These are phyloP conservation scores for Lycophotia porphyrea DNA, from an alignment of 2,888 invertebrate genomes.

Conservation along the genomic window DNA sequence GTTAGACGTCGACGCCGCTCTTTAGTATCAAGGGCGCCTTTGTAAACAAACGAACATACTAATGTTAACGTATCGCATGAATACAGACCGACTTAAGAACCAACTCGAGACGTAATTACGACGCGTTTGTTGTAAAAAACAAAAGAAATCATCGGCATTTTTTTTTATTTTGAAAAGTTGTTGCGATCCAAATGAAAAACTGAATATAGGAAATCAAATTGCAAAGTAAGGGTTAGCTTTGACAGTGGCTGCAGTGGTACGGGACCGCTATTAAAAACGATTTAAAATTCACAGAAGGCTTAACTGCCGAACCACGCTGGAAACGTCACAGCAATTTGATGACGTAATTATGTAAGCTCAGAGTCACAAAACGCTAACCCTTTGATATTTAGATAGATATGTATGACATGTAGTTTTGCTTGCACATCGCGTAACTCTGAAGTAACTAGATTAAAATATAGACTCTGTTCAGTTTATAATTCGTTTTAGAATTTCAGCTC, in stretches of 20 bases:
- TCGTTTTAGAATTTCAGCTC: not conserved
- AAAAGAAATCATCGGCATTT: slow-evolving; percentile 68
- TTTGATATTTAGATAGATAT: slow-evolving; percentile 74
- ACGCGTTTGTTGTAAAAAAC: slow-evolving; percentile 75
- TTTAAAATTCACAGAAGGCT: slow-evolving; percentile 90
- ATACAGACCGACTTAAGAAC: slow-evolving; percentile 82
- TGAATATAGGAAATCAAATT: slow-evolving; percentile 79
- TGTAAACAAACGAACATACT: slow-evolving; percentile 88
- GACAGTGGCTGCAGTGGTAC: slow-evolving; percentile 73
- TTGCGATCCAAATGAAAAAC: slow-evolving; percentile 41
- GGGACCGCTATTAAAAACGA: slow-evolving; percentile 85
- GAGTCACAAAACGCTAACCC: slow-evolving; percentile 78
- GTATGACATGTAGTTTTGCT: slow-evolving; percentile 18
- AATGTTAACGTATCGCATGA: slow-evolving; percentile 86
- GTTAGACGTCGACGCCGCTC: slow-evolving; percentile 86
- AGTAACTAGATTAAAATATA: slow-evolving; percentile 14
- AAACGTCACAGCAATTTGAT: slow-evolving; percentile 83
- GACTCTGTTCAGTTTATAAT: not conserved
- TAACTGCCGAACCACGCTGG: slow-evolving; percentile 78
- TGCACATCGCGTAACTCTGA: slow-evolving; percentile 4
- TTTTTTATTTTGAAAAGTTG: slow-evolving; percentile 60
- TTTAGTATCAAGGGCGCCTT: slow-evolving; percentile 87
- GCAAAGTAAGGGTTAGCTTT: slow-evolving; percentile 78
- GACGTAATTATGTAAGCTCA: slow-evolving; percentile 84
- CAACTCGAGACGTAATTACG: slow-evolving; percentile 84